phyloP scores from a whole-genome alignment of 1,140 invertebrate species.

The Leptopilina clavipes region DNA sequence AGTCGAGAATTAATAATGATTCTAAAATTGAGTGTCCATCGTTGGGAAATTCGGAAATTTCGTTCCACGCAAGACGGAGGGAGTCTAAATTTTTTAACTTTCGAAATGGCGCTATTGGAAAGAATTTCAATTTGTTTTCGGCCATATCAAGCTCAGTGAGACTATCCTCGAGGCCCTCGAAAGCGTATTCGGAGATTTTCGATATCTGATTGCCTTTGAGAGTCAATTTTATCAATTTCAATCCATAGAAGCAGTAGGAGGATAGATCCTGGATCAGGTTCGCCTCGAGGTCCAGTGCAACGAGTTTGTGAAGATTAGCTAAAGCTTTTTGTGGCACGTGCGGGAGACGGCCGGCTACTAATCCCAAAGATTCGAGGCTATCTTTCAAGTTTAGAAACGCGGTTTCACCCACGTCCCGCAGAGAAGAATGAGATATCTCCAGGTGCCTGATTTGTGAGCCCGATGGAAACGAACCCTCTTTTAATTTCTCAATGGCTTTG shows the following conservation, averaged over 20 bases:
- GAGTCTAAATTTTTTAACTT: constrained; percentile 84
- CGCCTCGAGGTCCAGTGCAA: constrained; percentile 86
- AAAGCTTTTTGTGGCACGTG: constrained; percentile 89
- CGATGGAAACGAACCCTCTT: constrained; percentile 81
- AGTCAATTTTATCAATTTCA: constrained; percentile 87
- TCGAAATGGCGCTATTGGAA: constrained; percentile 86
- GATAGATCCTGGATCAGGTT: constrained; percentile 89
- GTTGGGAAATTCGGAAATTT: constrained; percentile 82
- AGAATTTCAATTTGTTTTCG: constrained; percentile 87
- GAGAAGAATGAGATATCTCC: constrained; percentile 87
- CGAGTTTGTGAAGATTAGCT: constrained; percentile 82
- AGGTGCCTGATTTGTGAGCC: constrained; percentile 84
- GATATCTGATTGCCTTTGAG: constrained; percentile 87
- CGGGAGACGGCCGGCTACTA: constrained; percentile 86
- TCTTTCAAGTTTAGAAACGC: constrained; percentile 83
- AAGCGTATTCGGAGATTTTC: constrained; percentile 88
- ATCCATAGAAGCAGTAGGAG: constrained; percentile 89
- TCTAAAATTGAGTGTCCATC: constrained; percentile 83
- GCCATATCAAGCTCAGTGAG: constrained; percentile 88
- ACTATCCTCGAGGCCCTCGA: constrained; percentile 86
- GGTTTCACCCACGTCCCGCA: constrained; percentile 84
- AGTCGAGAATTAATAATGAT: constrained; percentile 85
- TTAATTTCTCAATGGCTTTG: constrained; percentile 82
- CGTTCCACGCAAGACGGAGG: constrained; percentile 88
- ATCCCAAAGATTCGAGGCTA: constrained; percentile 86